Conservation (phyloP, 1,140 invertebrate species). For the Phthorimaea operculella region DNA sequence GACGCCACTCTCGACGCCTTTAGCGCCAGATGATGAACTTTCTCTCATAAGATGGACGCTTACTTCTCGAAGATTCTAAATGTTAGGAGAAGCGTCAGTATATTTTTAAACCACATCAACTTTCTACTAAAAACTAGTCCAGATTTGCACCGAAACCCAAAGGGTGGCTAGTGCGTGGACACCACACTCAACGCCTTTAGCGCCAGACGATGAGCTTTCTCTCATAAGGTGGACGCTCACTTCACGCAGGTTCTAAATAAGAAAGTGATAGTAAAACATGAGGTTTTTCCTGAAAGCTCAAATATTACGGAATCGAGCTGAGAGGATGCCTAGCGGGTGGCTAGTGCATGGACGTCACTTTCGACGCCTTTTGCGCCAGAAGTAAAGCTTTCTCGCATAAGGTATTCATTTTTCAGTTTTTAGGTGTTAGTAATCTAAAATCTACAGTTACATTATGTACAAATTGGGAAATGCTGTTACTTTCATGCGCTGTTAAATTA, state of each 20-base stretch:
- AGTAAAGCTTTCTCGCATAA: too few species aligned
- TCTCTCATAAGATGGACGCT: constrained; percentile 85
- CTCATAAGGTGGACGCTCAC: constrained; percentile 68
- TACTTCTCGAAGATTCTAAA: constrained; percentile 80
- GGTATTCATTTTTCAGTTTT: too few species aligned
- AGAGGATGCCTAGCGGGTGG: constrained; percentile 80
- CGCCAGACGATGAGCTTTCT: constrained; percentile 42
- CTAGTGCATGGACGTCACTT: constrained; percentile 82
- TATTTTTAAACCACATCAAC: too few species aligned
- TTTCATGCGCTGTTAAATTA: too few species aligned
- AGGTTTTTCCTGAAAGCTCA: too few species aligned
- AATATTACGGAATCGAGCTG: constrained; percentile 76
- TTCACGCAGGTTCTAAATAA: too few species aligned
- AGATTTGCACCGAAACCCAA: constrained; percentile 80
- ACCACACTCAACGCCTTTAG: constrained; percentile 71
- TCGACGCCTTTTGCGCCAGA: constrained; percentile 50
- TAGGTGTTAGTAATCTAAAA: too few species aligned
- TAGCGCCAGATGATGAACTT: constrained; percentile 16
- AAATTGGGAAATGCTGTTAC: too few species aligned
- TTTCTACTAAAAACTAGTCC: too few species aligned
- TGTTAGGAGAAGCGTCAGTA: too few species aligned
- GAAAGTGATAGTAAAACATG: too few species aligned
- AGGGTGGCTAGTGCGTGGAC: constrained; percentile 84
- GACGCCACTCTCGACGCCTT: constrained; percentile 74
- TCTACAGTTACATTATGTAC: too few species aligned